Evolutionary conservation across 2,888 invertebrate genomes (phyloP).

Genomic region (Dolomedes plantarius): DNA sequence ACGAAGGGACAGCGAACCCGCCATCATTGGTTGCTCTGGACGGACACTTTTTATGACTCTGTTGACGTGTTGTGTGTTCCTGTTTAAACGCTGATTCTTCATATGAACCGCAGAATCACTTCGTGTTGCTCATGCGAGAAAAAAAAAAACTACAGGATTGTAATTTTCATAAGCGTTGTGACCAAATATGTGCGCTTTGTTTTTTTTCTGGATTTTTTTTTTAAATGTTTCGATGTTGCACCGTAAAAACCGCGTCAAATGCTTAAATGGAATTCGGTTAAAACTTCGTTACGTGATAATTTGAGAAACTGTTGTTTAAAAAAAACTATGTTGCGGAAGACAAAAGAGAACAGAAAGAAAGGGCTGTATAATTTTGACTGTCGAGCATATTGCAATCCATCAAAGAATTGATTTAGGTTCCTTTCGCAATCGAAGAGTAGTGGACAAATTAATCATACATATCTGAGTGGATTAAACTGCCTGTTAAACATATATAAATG

Average conservation of each 20-base stretch:
- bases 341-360: no score
- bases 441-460: no score
- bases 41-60: constrained; percentile 71
- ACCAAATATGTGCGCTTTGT: background rate
- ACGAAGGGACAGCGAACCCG: constrained; percentile 31
- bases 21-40: constrained; percentile 54
- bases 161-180: background rate
- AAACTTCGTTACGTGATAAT: no score
- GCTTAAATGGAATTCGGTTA: no score
- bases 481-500: no score
- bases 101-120: background rate
- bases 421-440: no score
- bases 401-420: no score
- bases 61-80: constrained; percentile 24
- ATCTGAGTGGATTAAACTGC: no score
- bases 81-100: background rate
- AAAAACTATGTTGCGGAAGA: no score
- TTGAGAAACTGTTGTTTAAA: no score
- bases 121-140: constrained; percentile 1
- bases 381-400: no score
- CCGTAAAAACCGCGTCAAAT: background rate
- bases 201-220: background rate
- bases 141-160: background rate
- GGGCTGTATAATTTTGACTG: no score
- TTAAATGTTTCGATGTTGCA: constrained; percentile 7